Base-by-base conservation (phyloP, 2,888 invertebrate species). In the Pterobdella sp. region DNA sequence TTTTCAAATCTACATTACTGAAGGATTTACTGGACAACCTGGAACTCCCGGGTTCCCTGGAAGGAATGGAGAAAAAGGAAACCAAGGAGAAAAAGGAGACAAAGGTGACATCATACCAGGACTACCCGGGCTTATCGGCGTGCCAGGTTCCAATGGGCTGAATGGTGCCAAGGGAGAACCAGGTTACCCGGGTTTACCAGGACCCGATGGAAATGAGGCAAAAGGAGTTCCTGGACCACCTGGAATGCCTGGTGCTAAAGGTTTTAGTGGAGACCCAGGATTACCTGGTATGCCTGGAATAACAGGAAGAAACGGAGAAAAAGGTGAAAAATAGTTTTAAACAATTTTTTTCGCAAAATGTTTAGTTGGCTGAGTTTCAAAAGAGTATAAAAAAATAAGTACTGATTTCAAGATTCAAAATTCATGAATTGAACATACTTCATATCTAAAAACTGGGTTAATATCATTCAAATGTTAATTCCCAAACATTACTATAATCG, bases 31-130 rank as follows among this genome's bases (percentile, higher is more conserved):
- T 56, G 77, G 77, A 3, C n/a, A 52, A 67, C 74, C 71, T 68
- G 78, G 78, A 10, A 7, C 63, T 0, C 77, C 76, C 14, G 78
- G 78, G 14, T 29, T 29, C 18, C 76, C 74, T 22, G 77, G 77
- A 35, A 60, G 36, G 1, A 32, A 64, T 10, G 78, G 78, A n/a
- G 66, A 66, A 31, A 74, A 72, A 60, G 78, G 77, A 64, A 72
- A 74, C 36, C 68, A 74, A 49, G 77, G 76, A 32, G 68, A 64
- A 26, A 65, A 60, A 14, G 76, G 76, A 10, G 73, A 69, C 26
- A 34, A 64, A 35, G 74, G 75, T n/a, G 22, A 49, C 18, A 52
- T 32, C 32, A 69, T 69, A 29, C 35, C 63, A 49, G 74, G 74
- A 7, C 31, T 14, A 14, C 69, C 68, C 22, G 74, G 74, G 32